Evolutionary conservation across 2,797 vertebrate species (phyloP), one percentile per base, ranked within the genome.

Genomic region (Macroramphosus scolopax): DNA sequence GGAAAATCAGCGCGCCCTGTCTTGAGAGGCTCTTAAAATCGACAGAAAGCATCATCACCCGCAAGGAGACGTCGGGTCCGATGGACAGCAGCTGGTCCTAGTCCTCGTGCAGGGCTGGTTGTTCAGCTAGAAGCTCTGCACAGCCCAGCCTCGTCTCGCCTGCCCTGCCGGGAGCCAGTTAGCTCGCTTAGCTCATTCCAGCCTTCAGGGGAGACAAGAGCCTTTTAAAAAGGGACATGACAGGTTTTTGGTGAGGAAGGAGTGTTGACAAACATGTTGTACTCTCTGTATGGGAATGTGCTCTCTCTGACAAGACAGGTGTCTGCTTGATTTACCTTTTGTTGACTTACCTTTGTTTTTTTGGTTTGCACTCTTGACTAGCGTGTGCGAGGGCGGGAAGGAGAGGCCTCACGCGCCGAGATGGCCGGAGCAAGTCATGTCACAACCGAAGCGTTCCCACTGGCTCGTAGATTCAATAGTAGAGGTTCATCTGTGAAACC

Each of bases 1-100:
- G 86, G 18, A 92, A 90, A 75, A 92, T 92, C 64, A 90, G 84
- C 14, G 90, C 91, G 0, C 91, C 91, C 22, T 92, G 91, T 64
- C 83, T 92, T 44, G 91, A 92, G 72, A 87, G 84, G 82, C 90
- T 92, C 52, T 87, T 92, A 18, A 91, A 87, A 69, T 89, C 89
- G 6, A 92, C 89, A 25, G 87, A 90, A 62, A 92, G 91, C 75
- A 91, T 92, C 66, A 86, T 92, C 72, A 77, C 76, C 44, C 85
- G 79, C 51, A 88, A 81, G 73, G 75, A 72, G 48, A 68, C 75
- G 0, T 73, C 69, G 1, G 72, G 70, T 14, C 51, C 72, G 50
- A 87, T 61, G 63, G 83, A 81, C 72, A 85, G 71, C 71, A 82
- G 85, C 74, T 88, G 86, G 75, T 90, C 87, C 63, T 91, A 89